A percentile compares a stretch with the other conserved stretches of the same genome.
phyloP scores from a whole-genome alignment of 2,113 vertebrate genomes.

The Cebidichthys violaceus region DNA sequence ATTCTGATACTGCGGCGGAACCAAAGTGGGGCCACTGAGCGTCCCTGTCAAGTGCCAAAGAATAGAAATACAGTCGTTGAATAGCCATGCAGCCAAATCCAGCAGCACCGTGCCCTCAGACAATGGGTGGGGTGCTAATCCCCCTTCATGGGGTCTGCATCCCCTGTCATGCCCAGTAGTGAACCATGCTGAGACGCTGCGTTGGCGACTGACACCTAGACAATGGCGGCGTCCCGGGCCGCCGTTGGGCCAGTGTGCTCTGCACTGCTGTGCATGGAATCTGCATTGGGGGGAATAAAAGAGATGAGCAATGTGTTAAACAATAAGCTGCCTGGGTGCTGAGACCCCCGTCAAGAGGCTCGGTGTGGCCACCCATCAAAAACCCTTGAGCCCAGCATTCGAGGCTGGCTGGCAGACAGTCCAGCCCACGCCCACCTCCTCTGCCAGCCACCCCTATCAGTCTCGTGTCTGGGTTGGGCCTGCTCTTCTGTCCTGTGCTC shows the following conservation, averaged over 20 bases:
- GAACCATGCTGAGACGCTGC: conserved; percentile 82
- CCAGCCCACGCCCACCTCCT: conserved; percentile 42
- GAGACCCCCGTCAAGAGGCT: conserved; percentile 76
- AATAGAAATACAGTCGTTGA: conserved; percentile 81
- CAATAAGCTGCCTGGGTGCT: conserved; percentile 80
- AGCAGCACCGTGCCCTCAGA: conserved; percentile 75
- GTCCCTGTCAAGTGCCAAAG: conserved; percentile 79
- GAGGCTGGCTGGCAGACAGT: conserved; percentile 42
- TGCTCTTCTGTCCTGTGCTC: conserved; percentile 69
- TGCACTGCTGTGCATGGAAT: conserved; percentile 85
- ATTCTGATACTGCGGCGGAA: conserved; percentile 73
- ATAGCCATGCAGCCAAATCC: conserved; percentile 83
- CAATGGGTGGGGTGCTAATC: conserved; percentile 84
- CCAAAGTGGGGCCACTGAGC: conserved; percentile 77
- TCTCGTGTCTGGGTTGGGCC: conserved; percentile 56
- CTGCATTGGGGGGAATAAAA: conserved; percentile 81
- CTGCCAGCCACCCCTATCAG: conserved; percentile 50
- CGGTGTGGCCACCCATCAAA: conserved; percentile 85
- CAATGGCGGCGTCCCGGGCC: conserved; percentile 81
- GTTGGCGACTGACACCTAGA: conserved; percentile 81
- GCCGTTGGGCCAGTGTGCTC: conserved; percentile 71
- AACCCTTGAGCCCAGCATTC: conserved; percentile 60
- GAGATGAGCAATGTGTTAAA: conserved; percentile 79
- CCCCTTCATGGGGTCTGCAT: conserved; percentile 85
- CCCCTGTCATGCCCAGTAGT: conserved; percentile 81